Percentiles rank a stretch among this genome's conserved stretches.
These are phyloP conservation scores for Andrena minutula DNA, from an alignment of 2,888 invertebrate genomes.

Conservation along the genomic window DNA sequence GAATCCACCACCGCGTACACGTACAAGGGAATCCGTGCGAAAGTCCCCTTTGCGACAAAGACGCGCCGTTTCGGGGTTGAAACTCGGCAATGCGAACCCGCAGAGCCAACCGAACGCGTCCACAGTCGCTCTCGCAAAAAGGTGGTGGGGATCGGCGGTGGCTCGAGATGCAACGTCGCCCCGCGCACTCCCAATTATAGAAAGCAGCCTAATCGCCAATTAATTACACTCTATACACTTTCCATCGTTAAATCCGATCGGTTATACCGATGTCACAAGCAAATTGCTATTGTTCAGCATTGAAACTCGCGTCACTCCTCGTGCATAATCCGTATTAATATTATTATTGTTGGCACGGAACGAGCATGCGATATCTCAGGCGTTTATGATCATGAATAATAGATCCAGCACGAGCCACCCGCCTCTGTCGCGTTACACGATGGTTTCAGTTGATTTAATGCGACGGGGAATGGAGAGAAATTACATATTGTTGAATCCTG, in stretches of 20 bases:
- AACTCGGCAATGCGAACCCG: constrained; percentile 71
- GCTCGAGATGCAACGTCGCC: constrained; percentile 67
- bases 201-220: constrained; percentile 49
- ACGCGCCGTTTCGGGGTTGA: constrained; percentile 71
- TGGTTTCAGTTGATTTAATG: neutral
- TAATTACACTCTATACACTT: constrained; percentile 38
- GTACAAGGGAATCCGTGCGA: constrained; percentile 28
- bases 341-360: constrained; percentile 53
- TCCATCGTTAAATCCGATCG: constrained; percentile 19
- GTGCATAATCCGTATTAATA: constrained; percentile 40
- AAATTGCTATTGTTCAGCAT: constrained; percentile 18
- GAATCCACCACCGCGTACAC: constrained; percentile 29
- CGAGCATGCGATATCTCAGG: neutral
- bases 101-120: constrained; percentile 59
- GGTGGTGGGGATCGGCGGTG: constrained; percentile 68
- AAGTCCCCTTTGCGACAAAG: constrained; percentile 51
- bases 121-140: constrained; percentile 47
- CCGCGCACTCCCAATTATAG: constrained; percentile 69
- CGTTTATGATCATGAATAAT: constrained; percentile 23
- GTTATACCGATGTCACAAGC: neutral
- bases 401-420: neutral
- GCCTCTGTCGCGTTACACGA: neutral
- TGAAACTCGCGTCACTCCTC: neutral
- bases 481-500: neutral
- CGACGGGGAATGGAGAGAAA: neutral